These are phyloP conservation scores for Leptinotarsa texana DNA, from an alignment of 1,140 invertebrate genomes.

Conservation along the genomic window DNA sequence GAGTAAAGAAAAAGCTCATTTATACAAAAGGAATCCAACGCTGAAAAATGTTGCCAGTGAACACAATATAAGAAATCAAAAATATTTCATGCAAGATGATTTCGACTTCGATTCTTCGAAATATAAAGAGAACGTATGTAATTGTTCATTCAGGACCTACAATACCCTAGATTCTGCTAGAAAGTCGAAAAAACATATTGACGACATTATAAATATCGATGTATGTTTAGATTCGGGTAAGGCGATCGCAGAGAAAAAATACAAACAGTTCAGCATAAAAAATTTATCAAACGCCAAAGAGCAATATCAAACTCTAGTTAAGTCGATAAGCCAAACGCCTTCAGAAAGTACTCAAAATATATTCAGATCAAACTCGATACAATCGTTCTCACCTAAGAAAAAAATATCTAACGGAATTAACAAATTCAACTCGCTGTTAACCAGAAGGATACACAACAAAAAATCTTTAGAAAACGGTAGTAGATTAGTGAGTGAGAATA, in stretches of 20 bases:
- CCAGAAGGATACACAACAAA: slow-evolving; percentile 15
- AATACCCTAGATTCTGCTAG: not conserved
- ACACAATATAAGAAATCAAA: slow-evolving; percentile 45
- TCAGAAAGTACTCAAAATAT: slow-evolving; percentile 31
- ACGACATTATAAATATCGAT: not conserved
- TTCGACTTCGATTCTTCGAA: not conserved
- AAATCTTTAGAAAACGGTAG: not conserved
- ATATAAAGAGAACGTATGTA: slow-evolving; percentile 23
- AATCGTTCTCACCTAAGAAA: slow-evolving; percentile 40
- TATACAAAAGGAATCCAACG: slow-evolving; percentile 54
- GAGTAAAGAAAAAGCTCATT: slow-evolving; percentile 20
- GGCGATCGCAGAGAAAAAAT: slow-evolving; percentile 31
- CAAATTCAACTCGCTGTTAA: slow-evolving; percentile 39
- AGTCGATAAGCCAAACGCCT: slow-evolving; percentile 39
- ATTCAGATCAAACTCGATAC: slow-evolving; percentile 43
- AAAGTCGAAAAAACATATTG: slow-evolving; percentile 20
- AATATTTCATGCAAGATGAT: slow-evolving; percentile 18
- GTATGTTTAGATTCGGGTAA: not conserved
- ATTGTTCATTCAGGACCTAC: slow-evolving; percentile 31
- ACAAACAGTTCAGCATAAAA: slow-evolving; percentile 36
- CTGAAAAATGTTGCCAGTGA: slow-evolving; percentile 51
- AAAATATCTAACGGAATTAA: slow-evolving; percentile 29
- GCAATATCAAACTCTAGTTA: slow-evolving; percentile 35
- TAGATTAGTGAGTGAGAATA: not conserved
- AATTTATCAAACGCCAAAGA: slow-evolving; percentile 31